Percentiles rank a stretch among this genome's conserved stretches.
phyloP scores from a whole-genome alignment of 2,888 invertebrate species.

The Coecobrya sp. region DNA sequence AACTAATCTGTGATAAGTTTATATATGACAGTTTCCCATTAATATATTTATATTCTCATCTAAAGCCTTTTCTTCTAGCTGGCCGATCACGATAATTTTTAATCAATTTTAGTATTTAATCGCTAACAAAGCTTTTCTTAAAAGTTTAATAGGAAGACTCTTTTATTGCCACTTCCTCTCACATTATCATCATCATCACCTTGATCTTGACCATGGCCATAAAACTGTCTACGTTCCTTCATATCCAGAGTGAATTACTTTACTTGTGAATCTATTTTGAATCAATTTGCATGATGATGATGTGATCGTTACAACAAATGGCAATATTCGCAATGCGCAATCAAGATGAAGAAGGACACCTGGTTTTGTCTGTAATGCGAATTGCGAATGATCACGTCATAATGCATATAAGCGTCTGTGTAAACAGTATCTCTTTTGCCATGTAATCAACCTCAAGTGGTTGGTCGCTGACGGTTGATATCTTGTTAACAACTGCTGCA shows the following conservation, averaged over 20 bases:
- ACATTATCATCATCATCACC: background rate
- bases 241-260: background rate
- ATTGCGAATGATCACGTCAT: slow-evolving; percentile 16
- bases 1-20: no score
- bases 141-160: no score
- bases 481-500: slow-evolving; percentile 41
- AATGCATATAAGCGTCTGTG: background rate
- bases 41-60: no score
- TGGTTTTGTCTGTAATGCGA: slow-evolving; percentile 1
- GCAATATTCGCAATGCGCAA: background rate
- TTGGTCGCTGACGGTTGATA: slow-evolving; percentile 11
- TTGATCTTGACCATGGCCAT: slow-evolving; percentile 17
- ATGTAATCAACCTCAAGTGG: slow-evolving; percentile 18
- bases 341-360: slow-evolving; percentile 42
- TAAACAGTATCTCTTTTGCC: background rate
- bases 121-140: no score
- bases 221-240: background rate
- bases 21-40: no score
- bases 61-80: no score
- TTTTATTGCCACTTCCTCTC: background rate
- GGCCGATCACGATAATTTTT: no score
- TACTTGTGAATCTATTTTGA: background rate
- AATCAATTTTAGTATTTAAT: no score
- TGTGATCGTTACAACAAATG: no score
- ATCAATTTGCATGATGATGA: background rate